Evolutionary conservation across 2,113 vertebrate species (phyloP).

Genomic region (Mirza zaza): DNA sequence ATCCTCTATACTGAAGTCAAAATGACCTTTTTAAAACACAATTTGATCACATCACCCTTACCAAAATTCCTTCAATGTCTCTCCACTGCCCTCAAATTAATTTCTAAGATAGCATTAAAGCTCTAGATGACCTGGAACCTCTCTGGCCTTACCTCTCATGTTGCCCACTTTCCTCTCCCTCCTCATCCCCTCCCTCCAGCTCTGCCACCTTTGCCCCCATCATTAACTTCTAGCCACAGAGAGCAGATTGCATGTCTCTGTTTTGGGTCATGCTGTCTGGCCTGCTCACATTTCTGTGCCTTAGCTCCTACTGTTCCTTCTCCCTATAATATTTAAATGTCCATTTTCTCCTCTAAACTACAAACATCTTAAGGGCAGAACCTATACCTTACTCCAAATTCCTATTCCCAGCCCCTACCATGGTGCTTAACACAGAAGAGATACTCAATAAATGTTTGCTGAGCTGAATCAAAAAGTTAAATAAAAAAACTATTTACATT

Average conservation of each 20-base stretch:
- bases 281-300: not conserved
- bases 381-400: not conserved
- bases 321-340: not conserved
- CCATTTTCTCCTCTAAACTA: not conserved
- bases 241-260: not conserved
- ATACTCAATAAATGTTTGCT: slow-evolving; percentile 28
- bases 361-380: slow-evolving; percentile 5
- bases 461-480: slow-evolving; percentile 15
- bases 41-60: not conserved
- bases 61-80: not conserved
- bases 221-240: not conserved
- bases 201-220: not conserved
- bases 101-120: not conserved
- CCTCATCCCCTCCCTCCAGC: not conserved
- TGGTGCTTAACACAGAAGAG: not conserved
- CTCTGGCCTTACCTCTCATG: not conserved
- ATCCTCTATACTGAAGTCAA: not conserved
- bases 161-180: not conserved
- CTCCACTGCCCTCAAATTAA: not conserved
- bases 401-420: not conserved
- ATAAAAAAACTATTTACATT: not conserved
- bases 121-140: not conserved
- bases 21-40: slow-evolving; percentile 3
- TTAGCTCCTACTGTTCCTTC: not conserved
- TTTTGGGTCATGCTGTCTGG: not conserved